phyloP scores from a whole-genome alignment of 2,888 invertebrate genomes.

The Zele albiditarsus region DNA sequence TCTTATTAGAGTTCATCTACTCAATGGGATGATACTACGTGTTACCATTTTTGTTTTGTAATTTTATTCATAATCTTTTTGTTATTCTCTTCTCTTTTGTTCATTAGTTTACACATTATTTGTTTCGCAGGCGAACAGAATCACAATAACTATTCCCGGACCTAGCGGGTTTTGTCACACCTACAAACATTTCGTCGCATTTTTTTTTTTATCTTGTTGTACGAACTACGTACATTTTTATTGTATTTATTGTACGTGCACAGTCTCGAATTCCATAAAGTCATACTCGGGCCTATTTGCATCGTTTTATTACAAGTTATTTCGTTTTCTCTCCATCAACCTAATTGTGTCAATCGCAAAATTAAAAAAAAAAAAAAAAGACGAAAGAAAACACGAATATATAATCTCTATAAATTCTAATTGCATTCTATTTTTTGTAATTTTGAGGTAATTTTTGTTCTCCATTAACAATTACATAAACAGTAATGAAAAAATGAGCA shows the following conservation, averaged over 20 bases:
- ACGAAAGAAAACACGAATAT: neutral
- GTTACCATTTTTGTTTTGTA: constrained; percentile 7
- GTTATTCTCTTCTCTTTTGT: constrained; percentile 17
- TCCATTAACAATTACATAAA: neutral
- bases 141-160: constrained; percentile 30
- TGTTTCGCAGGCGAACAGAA: constrained; percentile 37
- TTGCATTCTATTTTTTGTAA: neutral
- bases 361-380: neutral
- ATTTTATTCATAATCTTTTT: neutral
- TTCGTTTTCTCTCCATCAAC: constrained; percentile 18
- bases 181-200: neutral
- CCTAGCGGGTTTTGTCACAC: constrained; percentile 7
- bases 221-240: constrained; percentile 30
- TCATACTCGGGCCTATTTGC: constrained; percentile 26
- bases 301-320: constrained; percentile 13
- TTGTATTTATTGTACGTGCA: constrained; percentile 43
- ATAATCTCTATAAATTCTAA: neutral
- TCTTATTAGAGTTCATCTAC: constrained; percentile 10
- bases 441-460: neutral
- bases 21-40: constrained; percentile 20
- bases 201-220: constrained; percentile 24
- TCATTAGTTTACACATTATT: constrained; percentile 29
- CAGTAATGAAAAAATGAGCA: neutral
- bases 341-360: neutral
- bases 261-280: constrained; percentile 42